These are phyloP conservation scores for Neodiprion pinetum DNA, from an alignment of 1,140 invertebrate species.

Conservation along the genomic window DNA sequence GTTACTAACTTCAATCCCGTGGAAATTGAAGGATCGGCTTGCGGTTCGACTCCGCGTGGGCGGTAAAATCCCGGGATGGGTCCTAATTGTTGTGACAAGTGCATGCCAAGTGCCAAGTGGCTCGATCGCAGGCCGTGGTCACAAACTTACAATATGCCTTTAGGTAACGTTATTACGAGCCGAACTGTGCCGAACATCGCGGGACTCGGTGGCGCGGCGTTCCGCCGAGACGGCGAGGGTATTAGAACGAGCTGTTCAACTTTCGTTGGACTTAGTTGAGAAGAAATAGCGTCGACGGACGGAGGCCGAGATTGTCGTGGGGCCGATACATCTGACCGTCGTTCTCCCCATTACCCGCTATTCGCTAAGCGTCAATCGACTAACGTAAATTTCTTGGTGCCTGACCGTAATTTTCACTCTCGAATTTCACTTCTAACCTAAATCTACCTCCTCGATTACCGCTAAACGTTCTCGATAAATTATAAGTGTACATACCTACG, in stretches of 20 bases:
- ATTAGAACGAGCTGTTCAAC: not conserved
- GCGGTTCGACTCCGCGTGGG: too few relatives aligned
- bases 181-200: too few relatives aligned
- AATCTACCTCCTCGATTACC: slow-evolving; percentile 35
- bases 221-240: not conserved
- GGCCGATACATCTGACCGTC: too few relatives aligned
- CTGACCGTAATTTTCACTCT: slow-evolving; percentile 54
- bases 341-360: not conserved
- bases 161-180: too few relatives aligned
- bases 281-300: not conserved
- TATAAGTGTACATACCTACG: not conserved
- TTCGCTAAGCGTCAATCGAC: not conserved
- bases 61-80: too few relatives aligned
- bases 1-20: too few relatives aligned
- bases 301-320: not conserved
- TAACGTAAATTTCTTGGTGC: not conserved
- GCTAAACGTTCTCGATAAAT: not conserved
- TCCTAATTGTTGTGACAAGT: too few relatives aligned
- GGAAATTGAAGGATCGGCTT: too few relatives aligned
- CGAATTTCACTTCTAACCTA: slow-evolving; percentile 61
- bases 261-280: not conserved
- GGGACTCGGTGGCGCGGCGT: too few relatives aligned
- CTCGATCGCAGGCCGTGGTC: too few relatives aligned
- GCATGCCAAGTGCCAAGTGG: too few relatives aligned
- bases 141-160: too few relatives aligned